Evolutionary conservation across 2,888 invertebrate species (phyloP).

Genomic region (Eucriotettix oculatus): DNA sequence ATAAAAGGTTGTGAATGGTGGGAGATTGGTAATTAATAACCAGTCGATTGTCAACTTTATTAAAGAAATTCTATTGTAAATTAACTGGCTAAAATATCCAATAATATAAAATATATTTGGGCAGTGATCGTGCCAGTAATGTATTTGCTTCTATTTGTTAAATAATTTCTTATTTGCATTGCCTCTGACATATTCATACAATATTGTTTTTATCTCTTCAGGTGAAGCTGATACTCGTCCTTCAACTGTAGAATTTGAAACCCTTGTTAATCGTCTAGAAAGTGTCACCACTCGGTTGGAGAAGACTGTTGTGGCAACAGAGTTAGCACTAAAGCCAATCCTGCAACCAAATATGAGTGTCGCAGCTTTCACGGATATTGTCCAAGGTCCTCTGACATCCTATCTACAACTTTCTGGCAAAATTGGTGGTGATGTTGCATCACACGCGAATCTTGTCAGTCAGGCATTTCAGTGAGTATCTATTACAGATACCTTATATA

Average conservation of each 20-base stretch:
- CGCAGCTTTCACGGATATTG: constrained; percentile 53
- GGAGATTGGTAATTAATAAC: too few species aligned
- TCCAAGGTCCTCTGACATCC: constrained; percentile 56
- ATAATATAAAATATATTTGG: too few species aligned
- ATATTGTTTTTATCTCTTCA: neutral
- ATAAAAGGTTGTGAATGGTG: too few species aligned
- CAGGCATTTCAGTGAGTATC: constrained; percentile 62
- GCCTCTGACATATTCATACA: too few species aligned
- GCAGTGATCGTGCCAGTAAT: too few species aligned
- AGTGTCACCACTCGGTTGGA: constrained; percentile 56
- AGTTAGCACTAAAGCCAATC: constrained; percentile 16
- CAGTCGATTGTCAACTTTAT: too few species aligned
- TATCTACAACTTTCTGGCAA: constrained; percentile 58
- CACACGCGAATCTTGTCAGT: constrained; percentile 63
- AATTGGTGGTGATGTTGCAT: constrained; percentile 72
- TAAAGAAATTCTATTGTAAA: too few species aligned
- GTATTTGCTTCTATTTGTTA: too few species aligned
- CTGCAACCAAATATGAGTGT: constrained; percentile 45
- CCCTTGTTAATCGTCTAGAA: constrained; percentile 55
- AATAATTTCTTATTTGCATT: too few species aligned
- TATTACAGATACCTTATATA: too few species aligned
- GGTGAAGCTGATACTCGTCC: constrained; percentile 1
- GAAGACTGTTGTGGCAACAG: constrained; percentile 17
- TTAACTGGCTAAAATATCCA: too few species aligned
- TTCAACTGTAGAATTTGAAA: constrained; percentile 43